Evolutionary conservation across 1,140 invertebrate species (phyloP), one percentile per base, ranked within the genome.

Genomic region (Camponotus vicinus): DNA sequence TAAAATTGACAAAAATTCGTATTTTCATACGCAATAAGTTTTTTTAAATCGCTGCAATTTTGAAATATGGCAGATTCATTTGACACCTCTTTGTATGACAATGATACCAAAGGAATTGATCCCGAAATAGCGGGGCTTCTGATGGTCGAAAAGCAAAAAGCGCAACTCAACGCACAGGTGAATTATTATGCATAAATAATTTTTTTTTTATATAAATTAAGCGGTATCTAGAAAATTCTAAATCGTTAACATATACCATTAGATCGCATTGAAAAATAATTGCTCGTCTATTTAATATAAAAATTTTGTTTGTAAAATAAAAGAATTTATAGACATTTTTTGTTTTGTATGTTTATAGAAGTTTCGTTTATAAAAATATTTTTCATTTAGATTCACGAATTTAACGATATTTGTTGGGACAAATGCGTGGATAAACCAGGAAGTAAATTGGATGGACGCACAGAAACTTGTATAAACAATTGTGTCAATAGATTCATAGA

Each of bases 401-500:
- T 99, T 93, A 99, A 98, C 89, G 98, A 99, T 92, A 97, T 98
- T 78, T 99, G 99, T 94, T 99, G 98, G 98, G 98, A 99, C 15
- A 98, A 98, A 94, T 99, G 99, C 93, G 96, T 99, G 4, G 98
- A 98, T 40, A 98, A 98, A 93, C 98, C 98, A 34, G 96, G 97
- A 86, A 96, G 96, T 49, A 99, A 98, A 95, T 94, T 99, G 86
- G 98, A 99, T 92, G 96, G 97, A 34, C 96, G 97, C 92, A 98
- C 98, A 13, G 98, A 99, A 95, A 97, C 97, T 0, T 99, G 99
- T 93, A 95, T 99, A 37, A 96, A 96, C 40, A 99, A 99, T 94
- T 99, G 99, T 95, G 98, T 99, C 0, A 98, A 99, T 90, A 96
- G 99, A 89, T 99, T 99, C 93, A 98, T 99, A 86, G 98, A 99